These are phyloP conservation scores for Heliconius himera DNA, from an alignment of 1,140 invertebrate genomes.

Conservation along the genomic window DNA sequence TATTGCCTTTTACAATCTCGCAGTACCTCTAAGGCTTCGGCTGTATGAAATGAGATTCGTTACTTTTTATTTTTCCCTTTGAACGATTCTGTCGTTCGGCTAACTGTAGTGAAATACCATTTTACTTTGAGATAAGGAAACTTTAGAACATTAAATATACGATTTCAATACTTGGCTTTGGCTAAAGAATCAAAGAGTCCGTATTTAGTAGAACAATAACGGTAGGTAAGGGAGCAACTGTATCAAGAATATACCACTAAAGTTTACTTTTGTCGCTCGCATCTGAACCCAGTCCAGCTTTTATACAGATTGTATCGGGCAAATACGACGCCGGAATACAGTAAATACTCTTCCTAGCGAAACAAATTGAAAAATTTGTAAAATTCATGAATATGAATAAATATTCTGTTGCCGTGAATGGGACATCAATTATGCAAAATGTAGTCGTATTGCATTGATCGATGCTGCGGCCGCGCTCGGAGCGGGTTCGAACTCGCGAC, in stretches of 20 bases:
- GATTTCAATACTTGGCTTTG: slow-evolving; percentile 9
- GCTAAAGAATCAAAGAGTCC: slow-evolving; percentile 44
- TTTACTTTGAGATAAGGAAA: slow-evolving; percentile 56
- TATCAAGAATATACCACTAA: slow-evolving; percentile 69
- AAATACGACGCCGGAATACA: slow-evolving; percentile 66
- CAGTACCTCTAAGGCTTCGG: slow-evolving; percentile 73
- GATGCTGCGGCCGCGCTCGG: slow-evolving; percentile 48
- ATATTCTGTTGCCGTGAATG: slow-evolving; percentile 72
- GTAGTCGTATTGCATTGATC: slow-evolving; percentile 70
- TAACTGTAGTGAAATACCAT: slow-evolving; percentile 56
- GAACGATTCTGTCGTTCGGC: slow-evolving; percentile 64
- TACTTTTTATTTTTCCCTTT: slow-evolving; percentile 69
- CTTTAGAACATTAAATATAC: slow-evolving; percentile 14
- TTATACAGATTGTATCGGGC: slow-evolving; percentile 72
- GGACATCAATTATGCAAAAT: slow-evolving; percentile 79
- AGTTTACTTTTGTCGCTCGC: slow-evolving; percentile 56
- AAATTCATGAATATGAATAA: slow-evolving; percentile 81
- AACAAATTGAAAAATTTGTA: slow-evolving; percentile 79
- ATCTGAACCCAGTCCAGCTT: slow-evolving; percentile 59
- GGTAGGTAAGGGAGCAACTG: slow-evolving; percentile 53
- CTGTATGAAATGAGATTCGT: slow-evolving; percentile 78
- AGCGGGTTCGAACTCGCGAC: slow-evolving; percentile 50
- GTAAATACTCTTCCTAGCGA: slow-evolving; percentile 73
- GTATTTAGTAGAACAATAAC: slow-evolving; percentile 53
- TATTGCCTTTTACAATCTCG: slow-evolving; percentile 81